Evolutionary conservation across 1,140 invertebrate species (phyloP), one percentile per base, ranked within the genome.

Genomic region (Drosophila obscura): DNA sequence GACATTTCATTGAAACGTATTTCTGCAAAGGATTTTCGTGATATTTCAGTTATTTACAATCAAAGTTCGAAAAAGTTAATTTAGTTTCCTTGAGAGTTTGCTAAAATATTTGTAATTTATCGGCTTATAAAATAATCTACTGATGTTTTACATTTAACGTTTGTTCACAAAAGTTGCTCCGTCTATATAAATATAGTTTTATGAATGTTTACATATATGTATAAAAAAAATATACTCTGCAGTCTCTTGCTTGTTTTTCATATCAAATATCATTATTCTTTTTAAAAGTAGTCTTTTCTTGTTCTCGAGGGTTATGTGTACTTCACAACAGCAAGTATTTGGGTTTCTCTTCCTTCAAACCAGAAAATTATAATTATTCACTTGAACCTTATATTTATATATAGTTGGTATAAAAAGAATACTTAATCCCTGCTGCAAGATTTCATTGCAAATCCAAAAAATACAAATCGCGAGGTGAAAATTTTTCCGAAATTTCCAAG

Each of bases 241-340:
- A 85, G 81, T 85, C 82, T 85, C 77, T 80, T 81, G 26, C 52
- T 77, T 77, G 45, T 26, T 58, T 63, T 43, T 50, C 51, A 41
- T 59, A 53, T 67, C 59, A 58, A 49, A 71, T 84, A 84, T 69
- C 56, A 61, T 51, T 85, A 49, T 80, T 80, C 81, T 87, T 85
- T 85, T 81, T 74, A 71, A 87, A 85, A 85, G 74, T 77, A 85
- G 81, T 85, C 81, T 85, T 83, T 85, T 84, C 58, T 72, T 48
- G 66, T 71, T 73, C 43, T 68, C 56, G 52, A 71, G 51, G 48
- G 41, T 75, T 79, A 59, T 62, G 60, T 49, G 66, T 61, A 62
- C 62, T 59, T 65, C 62, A 65, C 55, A 65, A 60, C 56, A 28
- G 50, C 24, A 19, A 39, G 28, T 59, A 65, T 49, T 39, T 39